Base-by-base conservation (phyloP, 2,888 invertebrate species). In the Cosmia trapezina region DNA sequence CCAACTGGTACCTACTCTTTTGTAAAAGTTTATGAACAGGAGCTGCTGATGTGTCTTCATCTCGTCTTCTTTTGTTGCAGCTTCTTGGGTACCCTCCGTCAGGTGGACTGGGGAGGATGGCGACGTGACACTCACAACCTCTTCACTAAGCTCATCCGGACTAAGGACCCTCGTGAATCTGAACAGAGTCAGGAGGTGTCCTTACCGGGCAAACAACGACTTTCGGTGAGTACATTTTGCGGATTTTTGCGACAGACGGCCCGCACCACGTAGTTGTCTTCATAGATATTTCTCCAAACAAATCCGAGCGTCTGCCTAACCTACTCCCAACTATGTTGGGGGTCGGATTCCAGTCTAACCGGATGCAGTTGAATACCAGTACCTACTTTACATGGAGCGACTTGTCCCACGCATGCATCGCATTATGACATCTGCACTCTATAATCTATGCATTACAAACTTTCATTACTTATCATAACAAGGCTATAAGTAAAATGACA, bases 61-160 rank as follows among this genome's bases (percentile, higher is more conserved):
- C 14, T 5, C 12, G 11, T 67, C 2, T 60, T 47, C 49, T 64
- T 82, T 78, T 83, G 41, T 85, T 83, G 5, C 90, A 93, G 93
- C 28, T 71, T 81, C 6, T 73, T 90, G 65, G 81, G 88, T 61
- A 88, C 91, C 8, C 73, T 94, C 33, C 91, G 90, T 66, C 88
- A 91, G 78, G 94, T 97, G 87, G 97, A 97, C 90, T 97, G 97
- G 92, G 96, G 96, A 74, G 95, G 93, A 33, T 90, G 97, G 61
- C 96, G 97, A 57, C 95, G 97, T 63, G 97, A 97, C 89, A 97
- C 97, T 65, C 97, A 98, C 89, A 97, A 98, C 86, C 95, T 98
- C 80, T 98, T 98, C 93, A 97, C 98, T 72, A 98, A 98, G 94
- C 96, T 98, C 81, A 98, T 98, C 91, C 97, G 98, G 78, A 98